A percentile compares a stretch with the other conserved stretches of the same genome.
phyloP scores from a whole-genome alignment of 2,797 vertebrate species.

The Tenualosa thibaudeaui region DNA sequence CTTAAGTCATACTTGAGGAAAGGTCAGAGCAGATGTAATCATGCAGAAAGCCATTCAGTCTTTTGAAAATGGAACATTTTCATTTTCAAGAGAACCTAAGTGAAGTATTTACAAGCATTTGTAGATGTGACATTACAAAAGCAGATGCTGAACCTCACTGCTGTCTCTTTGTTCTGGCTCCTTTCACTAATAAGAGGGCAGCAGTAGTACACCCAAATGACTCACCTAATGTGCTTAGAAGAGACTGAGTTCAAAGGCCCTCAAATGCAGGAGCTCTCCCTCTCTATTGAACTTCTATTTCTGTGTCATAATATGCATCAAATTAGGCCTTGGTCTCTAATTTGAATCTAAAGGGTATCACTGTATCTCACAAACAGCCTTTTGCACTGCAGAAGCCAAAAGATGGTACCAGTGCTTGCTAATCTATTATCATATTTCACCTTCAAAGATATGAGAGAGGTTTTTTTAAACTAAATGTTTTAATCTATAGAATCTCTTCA shows the following conservation, averaged over 20 bases:
- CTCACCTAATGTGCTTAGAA: not conserved
- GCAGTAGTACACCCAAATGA: not conserved
- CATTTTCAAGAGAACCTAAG: not conserved
- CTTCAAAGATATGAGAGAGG: too few species aligned
- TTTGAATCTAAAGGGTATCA: too few species aligned
- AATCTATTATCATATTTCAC: too few species aligned
- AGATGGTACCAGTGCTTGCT: too few species aligned
- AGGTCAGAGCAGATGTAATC: not conserved
- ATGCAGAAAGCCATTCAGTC: not conserved
- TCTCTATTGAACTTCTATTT: not conserved
- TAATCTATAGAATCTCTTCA: too few species aligned
- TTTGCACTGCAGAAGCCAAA: too few species aligned
- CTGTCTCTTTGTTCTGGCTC: too few species aligned
- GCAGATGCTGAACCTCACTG: not conserved
- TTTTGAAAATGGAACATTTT: not conserved
- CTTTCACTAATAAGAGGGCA: not conserved
- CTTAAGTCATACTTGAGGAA: not conserved
- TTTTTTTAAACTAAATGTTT: too few species aligned
- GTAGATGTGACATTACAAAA: not conserved
- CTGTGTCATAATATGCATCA: too few species aligned
- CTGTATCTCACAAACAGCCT: too few species aligned
- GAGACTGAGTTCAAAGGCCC: not conserved
- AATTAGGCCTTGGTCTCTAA: too few species aligned
- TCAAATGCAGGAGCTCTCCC: not conserved
- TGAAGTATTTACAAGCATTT: not conserved